A percentile compares a stretch with the other conserved stretches of the same genome.
phyloP scores from a whole-genome alignment of 2,797 vertebrate genomes.

The Enoplosus armatus region DNA sequence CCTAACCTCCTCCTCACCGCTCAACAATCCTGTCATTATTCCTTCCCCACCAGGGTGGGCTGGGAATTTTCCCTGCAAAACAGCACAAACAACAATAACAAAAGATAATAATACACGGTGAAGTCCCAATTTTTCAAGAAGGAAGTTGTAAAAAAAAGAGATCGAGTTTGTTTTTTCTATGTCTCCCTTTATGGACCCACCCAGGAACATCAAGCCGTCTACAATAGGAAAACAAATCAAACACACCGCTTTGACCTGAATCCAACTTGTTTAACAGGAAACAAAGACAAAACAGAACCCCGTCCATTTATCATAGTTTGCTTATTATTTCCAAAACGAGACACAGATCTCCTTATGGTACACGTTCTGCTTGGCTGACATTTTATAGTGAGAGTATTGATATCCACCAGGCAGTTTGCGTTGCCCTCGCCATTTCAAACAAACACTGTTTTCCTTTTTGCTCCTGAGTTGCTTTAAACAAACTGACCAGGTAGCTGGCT shows the following conservation, averaged over 20 bases:
- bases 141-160: slow-evolving; percentile 49
- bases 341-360: slow-evolving; percentile 19
- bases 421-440: slow-evolving; percentile 58
- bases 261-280: slow-evolving; percentile 25
- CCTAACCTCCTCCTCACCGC: slow-evolving; percentile 62
- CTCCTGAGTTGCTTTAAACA: slow-evolving; percentile 56
- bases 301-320: slow-evolving; percentile 4
- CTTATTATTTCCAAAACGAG: slow-evolving; percentile 38
- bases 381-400: slow-evolving; percentile 43
- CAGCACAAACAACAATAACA: slow-evolving; percentile 71
- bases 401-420: slow-evolving; percentile 49
- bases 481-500: slow-evolving; percentile 67
- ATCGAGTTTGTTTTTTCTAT: slow-evolving; percentile 37
- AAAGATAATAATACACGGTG: slow-evolving; percentile 70
- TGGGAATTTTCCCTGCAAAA: slow-evolving; percentile 76
- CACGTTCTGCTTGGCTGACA: slow-evolving; percentile 46
- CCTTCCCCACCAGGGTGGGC: slow-evolving; percentile 71
- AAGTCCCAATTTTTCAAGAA: slow-evolving; percentile 50
- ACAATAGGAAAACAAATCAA: slow-evolving; percentile 27
- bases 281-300: slow-evolving; percentile 33
- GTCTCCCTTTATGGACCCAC: slow-evolving; percentile 27
- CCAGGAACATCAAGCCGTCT: slow-evolving; percentile 11
- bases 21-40: slow-evolving; percentile 81
- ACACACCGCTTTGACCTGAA: slow-evolving; percentile 31
- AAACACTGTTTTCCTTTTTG: slow-evolving; percentile 53